Evolutionary conservation across 2,113 vertebrate species (phyloP).

Genomic region (Hemichromis elongatus): DNA sequence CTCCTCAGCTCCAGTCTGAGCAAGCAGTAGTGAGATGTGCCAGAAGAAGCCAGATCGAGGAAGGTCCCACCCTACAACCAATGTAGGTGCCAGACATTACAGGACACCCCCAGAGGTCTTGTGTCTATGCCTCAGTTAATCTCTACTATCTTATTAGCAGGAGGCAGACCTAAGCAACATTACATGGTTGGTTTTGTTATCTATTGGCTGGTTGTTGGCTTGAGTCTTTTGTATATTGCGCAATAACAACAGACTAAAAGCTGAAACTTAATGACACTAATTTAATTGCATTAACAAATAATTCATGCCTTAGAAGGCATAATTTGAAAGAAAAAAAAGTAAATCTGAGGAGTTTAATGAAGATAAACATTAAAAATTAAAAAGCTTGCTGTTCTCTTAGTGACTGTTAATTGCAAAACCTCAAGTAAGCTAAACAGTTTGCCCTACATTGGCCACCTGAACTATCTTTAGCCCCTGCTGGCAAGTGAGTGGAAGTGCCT

Average conservation of each 20-base stretch:
- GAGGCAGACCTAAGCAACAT: not conserved
- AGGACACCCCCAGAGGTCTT: not conserved
- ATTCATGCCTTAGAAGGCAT: accelerated
- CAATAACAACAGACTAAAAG: not conserved
- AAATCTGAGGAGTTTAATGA: not conserved
- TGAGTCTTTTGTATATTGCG: not conserved
- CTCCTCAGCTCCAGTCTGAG: not conserved
- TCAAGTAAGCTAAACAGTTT: constrained; percentile 67
- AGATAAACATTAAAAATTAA: not conserved
- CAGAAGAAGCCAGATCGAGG: not conserved
- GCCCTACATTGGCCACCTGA: constrained; percentile 47
- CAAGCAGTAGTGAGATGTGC: not conserved
- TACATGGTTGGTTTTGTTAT: not conserved
- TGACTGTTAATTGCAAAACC: constrained; percentile 64
- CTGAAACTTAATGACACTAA: not conserved
- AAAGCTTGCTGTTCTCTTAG: constrained; percentile 29
- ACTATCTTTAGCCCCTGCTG: constrained; percentile 76
- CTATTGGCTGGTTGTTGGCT: not conserved
- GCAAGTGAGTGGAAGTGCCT: constrained; percentile 77
- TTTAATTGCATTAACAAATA: not conserved
- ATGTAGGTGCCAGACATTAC: not conserved
- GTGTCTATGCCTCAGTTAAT: not conserved
- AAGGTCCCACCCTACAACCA: not conserved
- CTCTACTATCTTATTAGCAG: not conserved
- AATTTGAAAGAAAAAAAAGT: not conserved